These are phyloP conservation scores for Agrotis clavis DNA, from an alignment of 2,888 invertebrate genomes.

Conservation along the genomic window DNA sequence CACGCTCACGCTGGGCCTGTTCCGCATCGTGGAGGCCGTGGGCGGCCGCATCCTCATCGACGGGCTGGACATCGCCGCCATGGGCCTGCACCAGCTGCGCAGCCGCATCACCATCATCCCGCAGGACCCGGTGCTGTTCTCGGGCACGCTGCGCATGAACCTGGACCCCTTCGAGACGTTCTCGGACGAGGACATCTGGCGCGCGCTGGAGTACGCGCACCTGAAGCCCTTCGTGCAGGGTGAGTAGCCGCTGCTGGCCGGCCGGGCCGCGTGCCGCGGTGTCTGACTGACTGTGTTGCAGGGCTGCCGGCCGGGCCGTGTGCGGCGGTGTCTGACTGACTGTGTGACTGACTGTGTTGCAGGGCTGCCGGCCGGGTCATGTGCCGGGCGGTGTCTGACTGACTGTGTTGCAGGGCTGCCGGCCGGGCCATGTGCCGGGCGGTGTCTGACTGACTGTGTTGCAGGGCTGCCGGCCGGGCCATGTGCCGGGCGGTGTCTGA, in stretches of 20 bases:
- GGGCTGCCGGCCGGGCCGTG: conserved; percentile 93
- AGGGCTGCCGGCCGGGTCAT: conserved; percentile 94
- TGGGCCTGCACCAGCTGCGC: conserved; percentile 96
- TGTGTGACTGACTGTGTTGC: not conserved
- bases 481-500: no score
- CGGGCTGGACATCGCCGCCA: conserved; percentile 94
- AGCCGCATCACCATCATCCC: conserved; percentile 96
- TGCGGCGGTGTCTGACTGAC: no score
- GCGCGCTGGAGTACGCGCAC: conserved; percentile 96
- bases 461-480: conserved; percentile 93
- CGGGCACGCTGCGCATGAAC: conserved; percentile 97
- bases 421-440: no score
- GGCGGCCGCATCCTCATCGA: conserved; percentile 96
- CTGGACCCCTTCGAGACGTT: conserved; percentile 96
- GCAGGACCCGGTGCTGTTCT: conserved; percentile 98
- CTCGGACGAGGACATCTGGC: conserved; percentile 96
- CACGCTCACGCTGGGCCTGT: conserved; percentile 96
- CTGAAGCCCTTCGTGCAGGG: conserved; percentile 95
- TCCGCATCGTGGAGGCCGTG: conserved; percentile 94
- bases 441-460: no score
- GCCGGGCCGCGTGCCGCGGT: conserved; percentile 96
- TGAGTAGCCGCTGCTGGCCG: conserved; percentile 74
- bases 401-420: conserved; percentile 90
- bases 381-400: no score
- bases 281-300: conserved; percentile 64